Conservation (phyloP, 2,113 vertebrate genomes). For the Heterotilapia buettikoferi region DNA sequence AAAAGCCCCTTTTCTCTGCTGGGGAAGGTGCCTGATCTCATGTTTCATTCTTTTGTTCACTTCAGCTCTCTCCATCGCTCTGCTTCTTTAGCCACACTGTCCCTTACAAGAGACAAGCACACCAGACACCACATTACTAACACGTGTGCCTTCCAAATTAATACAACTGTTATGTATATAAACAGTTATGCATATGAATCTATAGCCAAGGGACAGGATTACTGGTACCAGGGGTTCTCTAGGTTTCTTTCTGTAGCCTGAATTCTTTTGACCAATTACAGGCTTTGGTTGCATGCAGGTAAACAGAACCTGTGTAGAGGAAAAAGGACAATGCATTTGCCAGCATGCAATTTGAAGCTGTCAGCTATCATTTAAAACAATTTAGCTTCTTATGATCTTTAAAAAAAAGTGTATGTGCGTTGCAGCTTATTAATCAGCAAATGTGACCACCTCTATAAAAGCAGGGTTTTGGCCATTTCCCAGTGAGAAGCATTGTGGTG, state of each 20-base stretch:
- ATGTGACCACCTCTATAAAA: background rate
- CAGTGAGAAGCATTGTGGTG: accelerated
- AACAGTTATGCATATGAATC: background rate
- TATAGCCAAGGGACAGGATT: background rate
- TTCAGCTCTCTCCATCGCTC: background rate
- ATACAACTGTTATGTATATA: background rate
- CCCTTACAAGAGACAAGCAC: background rate
- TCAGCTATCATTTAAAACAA: background rate
- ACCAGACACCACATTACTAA: background rate
- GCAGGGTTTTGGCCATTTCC: background rate
- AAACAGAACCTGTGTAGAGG: background rate
- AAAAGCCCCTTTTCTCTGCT: constrained; percentile 14
- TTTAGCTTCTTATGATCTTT: background rate
- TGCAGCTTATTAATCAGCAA: background rate
- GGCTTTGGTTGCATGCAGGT: background rate
- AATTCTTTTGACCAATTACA: background rate
- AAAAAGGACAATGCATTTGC: background rate
- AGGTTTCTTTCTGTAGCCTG: background rate
- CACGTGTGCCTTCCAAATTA: accelerated
- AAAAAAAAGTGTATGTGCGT: background rate
- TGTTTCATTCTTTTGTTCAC: background rate
- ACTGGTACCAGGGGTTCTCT: background rate
- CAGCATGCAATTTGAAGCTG: accelerated
- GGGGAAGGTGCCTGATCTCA: background rate
- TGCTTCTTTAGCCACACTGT: background rate